phyloP scores from a whole-genome alignment of 1,140 invertebrate species.

The Drosophila nigromelanica region DNA sequence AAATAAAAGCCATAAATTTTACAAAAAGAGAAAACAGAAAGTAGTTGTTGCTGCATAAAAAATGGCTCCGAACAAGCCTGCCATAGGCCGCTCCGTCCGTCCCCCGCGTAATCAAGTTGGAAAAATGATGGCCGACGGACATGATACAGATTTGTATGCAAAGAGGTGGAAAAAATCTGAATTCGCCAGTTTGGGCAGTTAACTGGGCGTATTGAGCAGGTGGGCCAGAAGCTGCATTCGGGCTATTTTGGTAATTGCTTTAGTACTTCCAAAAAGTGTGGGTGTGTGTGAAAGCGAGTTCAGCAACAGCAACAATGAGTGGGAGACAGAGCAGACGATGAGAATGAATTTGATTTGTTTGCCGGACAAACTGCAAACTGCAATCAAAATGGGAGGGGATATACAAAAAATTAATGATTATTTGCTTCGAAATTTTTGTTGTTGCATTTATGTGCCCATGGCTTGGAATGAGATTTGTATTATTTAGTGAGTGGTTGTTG shows the following conservation, averaged over 20 bases:
- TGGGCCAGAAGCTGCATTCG: conserved; percentile 24
- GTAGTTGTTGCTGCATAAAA: conserved; percentile 45
- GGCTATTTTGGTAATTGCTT: conserved; percentile 67
- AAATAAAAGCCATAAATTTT: conserved; percentile 72
- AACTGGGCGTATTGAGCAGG: conserved; percentile 8
- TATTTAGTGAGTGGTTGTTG: conserved; percentile 9
- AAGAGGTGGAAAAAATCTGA: conserved; percentile 51
- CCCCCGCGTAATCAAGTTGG: conserved; percentile 8
- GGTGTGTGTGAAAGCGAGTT: no score
- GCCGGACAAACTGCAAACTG: conserved; percentile 42
- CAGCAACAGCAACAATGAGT: no score
- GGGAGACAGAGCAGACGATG: conserved; percentile 2
- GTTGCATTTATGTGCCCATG: conserved; percentile 23
- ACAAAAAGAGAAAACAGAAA: conserved; percentile 28
- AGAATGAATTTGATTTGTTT: conserved; percentile 57
- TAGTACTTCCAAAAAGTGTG: conserved; percentile 21
- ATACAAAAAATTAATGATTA: conserved; percentile 66
- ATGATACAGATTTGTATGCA: conserved; percentile 61
- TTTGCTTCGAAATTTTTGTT: conserved; percentile 46
- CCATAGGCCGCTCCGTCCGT: background rate
- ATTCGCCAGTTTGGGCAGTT: conserved; percentile 34
- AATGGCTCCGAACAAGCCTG: conserved; percentile 31
- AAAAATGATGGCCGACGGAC: conserved; percentile 53
- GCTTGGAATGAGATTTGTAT: conserved; percentile 1
- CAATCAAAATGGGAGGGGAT: conserved; percentile 67